Conservation (phyloP, 2,888 invertebrate species). For the Eledona agricola region DNA sequence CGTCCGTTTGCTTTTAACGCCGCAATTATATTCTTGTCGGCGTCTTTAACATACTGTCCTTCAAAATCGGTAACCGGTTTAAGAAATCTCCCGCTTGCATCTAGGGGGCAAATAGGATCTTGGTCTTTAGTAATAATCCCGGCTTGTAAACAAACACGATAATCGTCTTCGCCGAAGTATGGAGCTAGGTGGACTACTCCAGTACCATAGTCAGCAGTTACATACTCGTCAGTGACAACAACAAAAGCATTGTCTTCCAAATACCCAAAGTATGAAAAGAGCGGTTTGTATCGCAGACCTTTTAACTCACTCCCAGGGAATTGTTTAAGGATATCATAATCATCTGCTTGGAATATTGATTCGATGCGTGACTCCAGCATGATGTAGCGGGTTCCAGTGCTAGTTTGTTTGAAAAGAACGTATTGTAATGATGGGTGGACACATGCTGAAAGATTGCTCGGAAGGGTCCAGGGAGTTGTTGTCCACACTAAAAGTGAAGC, state of each 20-base stretch:
- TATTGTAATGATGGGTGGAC: slow-evolving; percentile 89
- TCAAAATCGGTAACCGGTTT: slow-evolving; percentile 85
- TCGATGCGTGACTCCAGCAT: slow-evolving; percentile 85
- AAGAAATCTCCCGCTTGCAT: slow-evolving; percentile 88
- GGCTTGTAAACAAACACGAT: slow-evolving; percentile 78
- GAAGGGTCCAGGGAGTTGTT: slow-evolving; percentile 99
- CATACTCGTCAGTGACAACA: slow-evolving; percentile 89
- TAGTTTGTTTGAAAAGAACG: slow-evolving; percentile 78
- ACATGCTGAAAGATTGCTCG: slow-evolving; percentile 94
- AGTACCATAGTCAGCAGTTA: slow-evolving; percentile 96
- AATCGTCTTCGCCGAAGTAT: slow-evolving; percentile 99
- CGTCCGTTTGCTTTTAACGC: slow-evolving; percentile 78
- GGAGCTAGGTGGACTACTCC: slow-evolving; percentile 98
- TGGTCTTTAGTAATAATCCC: slow-evolving; percentile 90
- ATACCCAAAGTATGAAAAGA: slow-evolving; percentile 87
- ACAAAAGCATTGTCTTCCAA: slow-evolving; percentile 69
- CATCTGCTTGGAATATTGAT: slow-evolving; percentile 77
- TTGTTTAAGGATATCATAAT: slow-evolving; percentile 81
- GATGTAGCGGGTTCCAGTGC: slow-evolving; percentile 77
- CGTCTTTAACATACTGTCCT: slow-evolving; percentile 95
- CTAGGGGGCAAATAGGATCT: slow-evolving; percentile 91
- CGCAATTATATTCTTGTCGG: slow-evolving; percentile 94
- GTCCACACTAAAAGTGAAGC: slow-evolving; percentile 93
- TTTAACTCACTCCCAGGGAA: slow-evolving; percentile 82
- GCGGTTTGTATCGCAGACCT: slow-evolving; percentile 77